Evolutionary conservation across 2,797 vertebrate species (phyloP).

Genomic region (Notolepis coatsorum): DNA sequence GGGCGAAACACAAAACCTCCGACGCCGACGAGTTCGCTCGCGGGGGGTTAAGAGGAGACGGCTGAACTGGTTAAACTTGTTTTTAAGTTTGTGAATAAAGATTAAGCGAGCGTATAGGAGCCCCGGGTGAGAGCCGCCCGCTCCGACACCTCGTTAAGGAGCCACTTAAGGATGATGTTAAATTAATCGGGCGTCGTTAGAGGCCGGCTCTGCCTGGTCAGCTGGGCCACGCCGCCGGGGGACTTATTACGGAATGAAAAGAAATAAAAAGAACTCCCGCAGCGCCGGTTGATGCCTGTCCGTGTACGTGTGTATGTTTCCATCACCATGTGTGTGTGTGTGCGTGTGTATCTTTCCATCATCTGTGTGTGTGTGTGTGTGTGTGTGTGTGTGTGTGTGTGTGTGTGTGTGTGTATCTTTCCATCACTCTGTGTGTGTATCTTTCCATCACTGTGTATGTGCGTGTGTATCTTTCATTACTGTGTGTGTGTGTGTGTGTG

Average conservation of each 20-base stretch:
- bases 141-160: slow-evolving; percentile 84
- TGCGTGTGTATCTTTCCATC: too few relatives aligned
- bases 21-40: not conserved
- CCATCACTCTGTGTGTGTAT: slow-evolving; percentile 28
- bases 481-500: too few relatives aligned
- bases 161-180: slow-evolving; percentile 87
- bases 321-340: slow-evolving; percentile 38
- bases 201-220: slow-evolving; percentile 85
- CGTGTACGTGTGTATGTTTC: slow-evolving; percentile 22
- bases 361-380: slow-evolving; percentile 36
- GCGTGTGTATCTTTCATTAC: not conserved
- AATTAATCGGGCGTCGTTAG: slow-evolving; percentile 90
- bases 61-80: slow-evolving; percentile 55
- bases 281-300: slow-evolving; percentile 80
- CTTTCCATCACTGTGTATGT: too few relatives aligned
- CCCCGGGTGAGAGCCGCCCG: slow-evolving; percentile 71
- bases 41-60: too few relatives aligned
- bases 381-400: too few relatives aligned
- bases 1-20: not conserved
- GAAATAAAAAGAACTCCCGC: slow-evolving; percentile 55
- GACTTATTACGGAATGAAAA: slow-evolving; percentile 31
- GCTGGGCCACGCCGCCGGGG: slow-evolving; percentile 82
- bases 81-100: slow-evolving; percentile 65
- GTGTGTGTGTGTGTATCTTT: slow-evolving; percentile 21
- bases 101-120: too few relatives aligned